A percentile compares a stretch with the other conserved stretches of the same genome.
phyloP scores from a whole-genome alignment of 2,797 vertebrate species.

The Tinamus major region DNA sequence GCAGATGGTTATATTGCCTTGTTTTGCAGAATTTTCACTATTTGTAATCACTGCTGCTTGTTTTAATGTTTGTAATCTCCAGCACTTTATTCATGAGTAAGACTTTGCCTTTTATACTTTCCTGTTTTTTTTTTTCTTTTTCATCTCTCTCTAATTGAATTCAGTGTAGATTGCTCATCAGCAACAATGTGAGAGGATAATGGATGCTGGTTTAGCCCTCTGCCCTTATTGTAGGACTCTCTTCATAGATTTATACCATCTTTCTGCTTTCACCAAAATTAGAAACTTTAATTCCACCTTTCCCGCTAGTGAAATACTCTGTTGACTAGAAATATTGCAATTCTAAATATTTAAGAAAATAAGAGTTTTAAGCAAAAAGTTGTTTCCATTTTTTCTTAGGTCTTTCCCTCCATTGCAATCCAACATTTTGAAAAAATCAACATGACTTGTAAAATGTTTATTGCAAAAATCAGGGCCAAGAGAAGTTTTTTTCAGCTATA shows the following conservation, averaged over 20 bases:
- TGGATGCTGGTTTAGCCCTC: neutral
- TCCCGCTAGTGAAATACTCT: neutral
- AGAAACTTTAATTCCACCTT: neutral
- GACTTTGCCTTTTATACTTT: neutral
- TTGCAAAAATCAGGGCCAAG: neutral
- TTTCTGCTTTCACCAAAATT: neutral
- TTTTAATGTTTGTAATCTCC: neutral
- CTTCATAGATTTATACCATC: conserved; percentile 6
- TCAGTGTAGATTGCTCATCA: neutral
- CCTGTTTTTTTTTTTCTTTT: neutral
- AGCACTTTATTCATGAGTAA: neutral
- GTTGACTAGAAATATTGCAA: neutral
- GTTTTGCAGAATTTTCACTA: neutral
- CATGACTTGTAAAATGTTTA: neutral
- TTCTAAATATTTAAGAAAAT: neutral
- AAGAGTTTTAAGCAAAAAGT: neutral
- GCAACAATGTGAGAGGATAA: conserved; percentile 5
- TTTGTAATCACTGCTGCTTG: neutral
- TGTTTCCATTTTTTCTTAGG: neutral
- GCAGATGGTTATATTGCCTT: neutral
- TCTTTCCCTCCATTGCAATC: rapidly evolving
- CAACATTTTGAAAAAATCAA: neutral
- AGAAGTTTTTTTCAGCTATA: neutral
- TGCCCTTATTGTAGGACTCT: conserved; percentile 17
- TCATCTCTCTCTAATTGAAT: neutral